Evolutionary conservation across 2,113 vertebrate species (phyloP).

Genomic region (Lepus americanus): DNA sequence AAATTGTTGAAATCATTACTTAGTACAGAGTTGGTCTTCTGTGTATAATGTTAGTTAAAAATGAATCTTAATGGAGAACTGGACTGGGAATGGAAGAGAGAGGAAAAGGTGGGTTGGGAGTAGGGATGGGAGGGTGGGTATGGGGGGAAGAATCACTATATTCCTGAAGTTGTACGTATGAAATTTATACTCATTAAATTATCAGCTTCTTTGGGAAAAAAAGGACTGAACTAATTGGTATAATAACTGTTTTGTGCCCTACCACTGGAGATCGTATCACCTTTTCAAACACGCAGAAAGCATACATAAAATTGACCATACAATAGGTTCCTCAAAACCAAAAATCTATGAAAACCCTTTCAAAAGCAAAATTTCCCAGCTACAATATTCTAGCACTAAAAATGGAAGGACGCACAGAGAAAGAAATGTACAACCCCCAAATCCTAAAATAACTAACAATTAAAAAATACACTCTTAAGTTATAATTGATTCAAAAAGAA

Average conservation of each 20-base stretch:
- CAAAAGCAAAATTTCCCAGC: background rate
- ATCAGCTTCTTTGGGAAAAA: background rate
- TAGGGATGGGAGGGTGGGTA: too few species aligned
- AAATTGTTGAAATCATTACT: too few species aligned
- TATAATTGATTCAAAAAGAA: background rate
- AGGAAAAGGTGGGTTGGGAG: too few species aligned
- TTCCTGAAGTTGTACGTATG: too few species aligned
- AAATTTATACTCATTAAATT: too few species aligned
- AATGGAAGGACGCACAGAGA: background rate
- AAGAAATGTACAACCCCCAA: background rate
- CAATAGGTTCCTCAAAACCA: background rate
- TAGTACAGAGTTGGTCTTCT: too few species aligned
- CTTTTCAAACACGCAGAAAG: constrained; percentile 19
- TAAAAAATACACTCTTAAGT: background rate
- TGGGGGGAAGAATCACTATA: too few species aligned
- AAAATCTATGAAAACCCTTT: background rate
- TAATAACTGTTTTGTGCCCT: background rate
- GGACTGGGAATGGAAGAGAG: too few species aligned
- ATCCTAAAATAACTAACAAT: background rate
- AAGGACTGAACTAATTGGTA: background rate
- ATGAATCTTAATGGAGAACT: too few species aligned
- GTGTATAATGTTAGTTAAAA: too few species aligned
- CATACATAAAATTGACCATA: background rate
- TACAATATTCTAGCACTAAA: background rate
- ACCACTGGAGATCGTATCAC: background rate